Evolutionary conservation across 2,888 invertebrate genomes (phyloP).

Genomic region (Drosophila nr. perissopoda): DNA sequence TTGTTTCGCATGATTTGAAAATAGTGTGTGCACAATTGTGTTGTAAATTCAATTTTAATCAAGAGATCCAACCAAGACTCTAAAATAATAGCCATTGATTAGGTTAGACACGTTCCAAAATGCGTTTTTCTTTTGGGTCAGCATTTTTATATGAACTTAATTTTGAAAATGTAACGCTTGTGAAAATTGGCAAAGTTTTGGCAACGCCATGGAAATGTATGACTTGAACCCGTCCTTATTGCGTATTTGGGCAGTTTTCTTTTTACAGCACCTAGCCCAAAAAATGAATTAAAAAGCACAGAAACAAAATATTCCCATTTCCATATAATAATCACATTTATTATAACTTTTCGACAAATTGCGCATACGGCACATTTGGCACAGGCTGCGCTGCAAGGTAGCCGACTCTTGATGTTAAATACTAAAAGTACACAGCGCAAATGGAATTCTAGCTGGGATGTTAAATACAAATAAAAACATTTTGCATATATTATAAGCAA

Average conservation of each 20-base stretch:
- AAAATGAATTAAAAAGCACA: not conserved
- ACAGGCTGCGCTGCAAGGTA: constrained; percentile 8
- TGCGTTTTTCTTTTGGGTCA: too few species aligned
- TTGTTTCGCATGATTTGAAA: not conserved
- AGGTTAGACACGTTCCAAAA: too few species aligned
- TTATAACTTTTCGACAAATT: constrained; percentile 1
- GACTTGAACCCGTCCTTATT: not conserved
- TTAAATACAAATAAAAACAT: constrained; percentile 37
- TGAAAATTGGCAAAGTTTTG: not conserved
- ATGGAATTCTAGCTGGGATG: constrained; percentile 24
- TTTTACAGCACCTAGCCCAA: not conserved
- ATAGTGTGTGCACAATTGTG: too few species aligned
- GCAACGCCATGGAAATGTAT: not conserved
- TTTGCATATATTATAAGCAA: constrained; percentile 52
- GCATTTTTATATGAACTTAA: too few species aligned
- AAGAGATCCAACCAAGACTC: too few species aligned
- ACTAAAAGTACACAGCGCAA: constrained; percentile 6
- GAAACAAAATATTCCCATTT: not conserved
- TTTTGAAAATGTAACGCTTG: not conserved
- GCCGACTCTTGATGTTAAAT: constrained; percentile 4
- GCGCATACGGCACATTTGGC: constrained; percentile 7
- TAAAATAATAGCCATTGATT: too few species aligned
- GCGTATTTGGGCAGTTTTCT: not conserved
- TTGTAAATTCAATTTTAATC: too few species aligned
- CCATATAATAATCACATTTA: not conserved